Evolutionary conservation across 2,888 invertebrate species (phyloP).

Genomic region (Tenthredo livida): DNA sequence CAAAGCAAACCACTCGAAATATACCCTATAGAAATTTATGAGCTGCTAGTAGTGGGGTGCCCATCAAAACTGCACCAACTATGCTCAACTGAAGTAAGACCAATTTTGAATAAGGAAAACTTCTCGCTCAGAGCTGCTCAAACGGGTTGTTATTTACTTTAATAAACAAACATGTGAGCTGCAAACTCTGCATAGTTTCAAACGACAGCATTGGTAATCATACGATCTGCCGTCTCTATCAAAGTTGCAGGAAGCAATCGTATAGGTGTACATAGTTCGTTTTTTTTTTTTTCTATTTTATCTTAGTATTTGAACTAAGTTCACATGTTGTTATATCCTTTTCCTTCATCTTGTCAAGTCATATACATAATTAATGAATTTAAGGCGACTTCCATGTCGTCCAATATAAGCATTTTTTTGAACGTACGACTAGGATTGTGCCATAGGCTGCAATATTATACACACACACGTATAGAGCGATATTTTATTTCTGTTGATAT

Average conservation of each 20-base stretch:
- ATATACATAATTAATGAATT: background rate
- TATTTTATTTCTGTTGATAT: slow-evolving; percentile 26
- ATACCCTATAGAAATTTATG: background rate
- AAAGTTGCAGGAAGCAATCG: background rate
- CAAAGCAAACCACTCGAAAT: background rate
- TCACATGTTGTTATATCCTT: background rate
- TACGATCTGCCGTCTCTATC: background rate
- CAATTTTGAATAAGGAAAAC: background rate
- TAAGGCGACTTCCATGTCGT: background rate
- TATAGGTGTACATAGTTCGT: background rate
- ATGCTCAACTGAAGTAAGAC: background rate
- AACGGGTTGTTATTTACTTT: slow-evolving; percentile 14
- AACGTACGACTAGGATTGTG: background rate
- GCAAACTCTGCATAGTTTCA: background rate
- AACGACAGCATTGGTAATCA: background rate
- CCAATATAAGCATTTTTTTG: background rate
- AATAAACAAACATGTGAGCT: slow-evolving; percentile 1
- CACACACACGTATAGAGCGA: background rate
- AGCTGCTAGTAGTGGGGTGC: background rate
- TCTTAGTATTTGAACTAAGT: background rate
- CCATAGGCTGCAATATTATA: background rate
- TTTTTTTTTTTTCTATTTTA: background rate
- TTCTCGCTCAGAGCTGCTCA: slow-evolving; percentile 6
- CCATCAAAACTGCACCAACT: background rate
- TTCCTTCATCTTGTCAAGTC: background rate